Evolutionary conservation across 2,888 invertebrate genomes (phyloP), one percentile per base, ranked within the genome.

Genomic region (Baccha elongata): DNA sequence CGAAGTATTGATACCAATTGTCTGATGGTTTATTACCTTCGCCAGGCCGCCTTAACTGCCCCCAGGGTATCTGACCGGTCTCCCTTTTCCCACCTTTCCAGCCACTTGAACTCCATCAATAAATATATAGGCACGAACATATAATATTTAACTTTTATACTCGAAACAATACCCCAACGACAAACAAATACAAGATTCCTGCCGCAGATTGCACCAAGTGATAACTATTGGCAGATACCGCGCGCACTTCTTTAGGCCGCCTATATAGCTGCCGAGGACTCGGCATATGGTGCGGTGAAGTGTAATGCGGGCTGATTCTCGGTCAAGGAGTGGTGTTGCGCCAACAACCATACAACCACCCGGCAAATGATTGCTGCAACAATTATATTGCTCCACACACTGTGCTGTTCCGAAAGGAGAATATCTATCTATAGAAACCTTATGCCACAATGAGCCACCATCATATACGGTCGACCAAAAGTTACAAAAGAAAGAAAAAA

Each of bases 21-120:
- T 87, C 86, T 87, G 87, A 88, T 88, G 88, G 88, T 88, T 88
- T 88, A 88, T 88, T 87, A 85, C 88, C 86, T 87, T 85, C 85
- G 67, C 44, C 53, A 86, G 84, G 86, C 88, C 88, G 88, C 88
- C 88, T 88, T 86, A 86, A 85, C 71, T 44, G 67, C 60, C 69
- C 64, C 40, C 23, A 32, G 60, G 65, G 52, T 46, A 58, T 52
- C 26, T 40, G 40, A 8, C 19, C 19, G 21, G n/a, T 37, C n/a
- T n/a, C n/a, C 48, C 11, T 71, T 29, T 42, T 62, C 15, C n/a
- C 53, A 64, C 44, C 50, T 64, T 52, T 23, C 23, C 44, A 42
- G n/a, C 64, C 72, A 64, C 62, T 68, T 40, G 46, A 40, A 46
- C 78, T 71, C 46, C 52, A 42, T 52, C 83, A 78, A 55, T 68